Conservation (phyloP, 1,140 invertebrate genomes). For the Mylabris phalerata region DNA sequence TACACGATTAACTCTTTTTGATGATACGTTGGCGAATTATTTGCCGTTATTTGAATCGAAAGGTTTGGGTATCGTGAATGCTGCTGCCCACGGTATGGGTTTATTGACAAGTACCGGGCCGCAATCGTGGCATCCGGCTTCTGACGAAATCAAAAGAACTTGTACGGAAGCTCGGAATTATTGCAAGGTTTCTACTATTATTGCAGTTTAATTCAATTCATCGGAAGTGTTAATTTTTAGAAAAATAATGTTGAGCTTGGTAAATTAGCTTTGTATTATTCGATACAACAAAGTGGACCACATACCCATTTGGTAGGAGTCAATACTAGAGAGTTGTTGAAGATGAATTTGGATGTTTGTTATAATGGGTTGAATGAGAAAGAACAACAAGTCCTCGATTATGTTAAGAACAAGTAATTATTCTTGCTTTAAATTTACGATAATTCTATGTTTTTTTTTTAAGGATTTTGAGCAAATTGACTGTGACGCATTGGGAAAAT, state of each 20-base stretch:
- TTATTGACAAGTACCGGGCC: conserved; percentile 70
- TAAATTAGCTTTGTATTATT: conserved; percentile 62
- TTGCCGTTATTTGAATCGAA: conserved; percentile 56
- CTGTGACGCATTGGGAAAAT: no score
- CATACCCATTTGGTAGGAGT: conserved; percentile 64
- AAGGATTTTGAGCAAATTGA: no score
- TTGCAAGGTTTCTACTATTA: conserved; percentile 51
- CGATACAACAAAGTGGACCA: conserved; percentile 49
- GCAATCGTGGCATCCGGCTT: conserved; percentile 77
- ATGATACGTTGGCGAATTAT: conserved; percentile 67
- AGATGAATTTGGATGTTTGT: conserved; percentile 53
- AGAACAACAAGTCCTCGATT: conserved; percentile 52
- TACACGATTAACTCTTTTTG: conserved; percentile 69
- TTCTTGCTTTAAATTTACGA: no score
- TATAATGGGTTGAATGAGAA: conserved; percentile 52
- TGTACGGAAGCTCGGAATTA: conserved; percentile 53
- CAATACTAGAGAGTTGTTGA: conserved; percentile 53
- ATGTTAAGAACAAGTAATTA: conserved; percentile 56
- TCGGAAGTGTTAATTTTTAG: conserved; percentile 37
- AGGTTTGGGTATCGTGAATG: conserved; percentile 72
- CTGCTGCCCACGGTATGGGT: conserved; percentile 73
- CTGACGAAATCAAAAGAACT: conserved; percentile 56
- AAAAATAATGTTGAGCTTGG: conserved; percentile 58
- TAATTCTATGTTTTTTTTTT: no score
- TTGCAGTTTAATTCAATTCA: conserved; percentile 1